phyloP scores from a whole-genome alignment of 2,888 invertebrate species.

The Scrobipalpa atriplicella region DNA sequence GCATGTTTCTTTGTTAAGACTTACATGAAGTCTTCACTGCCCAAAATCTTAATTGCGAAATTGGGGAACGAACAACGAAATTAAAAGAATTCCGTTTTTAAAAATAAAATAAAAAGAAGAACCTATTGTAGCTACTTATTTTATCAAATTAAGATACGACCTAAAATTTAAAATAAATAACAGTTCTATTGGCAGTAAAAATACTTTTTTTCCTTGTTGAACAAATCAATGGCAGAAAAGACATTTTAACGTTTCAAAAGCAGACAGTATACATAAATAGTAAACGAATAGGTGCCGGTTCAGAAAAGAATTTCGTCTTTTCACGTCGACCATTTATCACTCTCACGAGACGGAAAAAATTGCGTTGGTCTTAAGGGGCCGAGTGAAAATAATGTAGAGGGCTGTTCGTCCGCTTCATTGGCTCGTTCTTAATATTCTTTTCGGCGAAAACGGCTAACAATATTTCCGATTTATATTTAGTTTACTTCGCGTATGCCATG shows the following conservation, averaged over 20 bases:
- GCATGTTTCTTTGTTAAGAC: constrained; percentile 20
- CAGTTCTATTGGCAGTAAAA: too few species aligned
- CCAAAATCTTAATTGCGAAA: background rate
- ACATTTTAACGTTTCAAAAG: constrained; percentile 13
- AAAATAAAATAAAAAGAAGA: too few species aligned
- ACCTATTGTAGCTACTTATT: background rate
- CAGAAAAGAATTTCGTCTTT: constrained; percentile 58
- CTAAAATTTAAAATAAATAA: too few species aligned
- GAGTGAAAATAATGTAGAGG: constrained; percentile 61
- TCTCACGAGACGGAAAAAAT: constrained; percentile 62
- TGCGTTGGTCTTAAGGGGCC: constrained; percentile 58
- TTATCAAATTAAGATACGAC: too few species aligned
- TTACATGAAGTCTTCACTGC: constrained; percentile 12
- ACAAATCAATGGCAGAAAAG: background rate
- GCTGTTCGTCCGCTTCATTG: constrained; percentile 23
- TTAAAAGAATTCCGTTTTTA: background rate
- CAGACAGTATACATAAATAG: constrained; percentile 12
- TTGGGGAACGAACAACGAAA: background rate
- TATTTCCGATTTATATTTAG: background rate
- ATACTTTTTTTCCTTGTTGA: too few species aligned
- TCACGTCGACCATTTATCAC: constrained; percentile 67
- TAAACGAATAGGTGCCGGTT: constrained; percentile 32
- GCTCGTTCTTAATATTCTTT: background rate
- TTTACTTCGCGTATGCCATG: background rate
- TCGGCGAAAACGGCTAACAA: background rate